These are phyloP conservation scores for Pherbina coryleti DNA, from an alignment of 2,888 invertebrate genomes.

Conservation along the genomic window DNA sequence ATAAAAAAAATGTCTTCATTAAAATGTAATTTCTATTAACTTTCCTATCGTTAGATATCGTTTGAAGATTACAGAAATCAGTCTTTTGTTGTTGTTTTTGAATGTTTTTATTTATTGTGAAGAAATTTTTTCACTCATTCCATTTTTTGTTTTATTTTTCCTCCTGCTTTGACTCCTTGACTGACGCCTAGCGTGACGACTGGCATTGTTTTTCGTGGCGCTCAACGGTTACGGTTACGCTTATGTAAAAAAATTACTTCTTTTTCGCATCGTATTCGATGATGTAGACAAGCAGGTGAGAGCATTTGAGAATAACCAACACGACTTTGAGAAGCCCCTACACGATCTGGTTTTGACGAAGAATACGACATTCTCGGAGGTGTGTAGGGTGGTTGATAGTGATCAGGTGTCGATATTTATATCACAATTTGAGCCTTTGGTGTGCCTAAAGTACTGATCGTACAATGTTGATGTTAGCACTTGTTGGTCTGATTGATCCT, in stretches of 20 bases:
- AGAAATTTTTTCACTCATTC: background rate
- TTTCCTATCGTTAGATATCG: no score
- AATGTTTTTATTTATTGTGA: background rate
- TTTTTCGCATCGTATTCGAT: constrained; percentile 8
- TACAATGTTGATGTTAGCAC: no score
- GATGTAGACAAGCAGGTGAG: constrained; percentile 13
- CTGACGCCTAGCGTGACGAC: constrained; percentile 67
- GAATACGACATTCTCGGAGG: no score
- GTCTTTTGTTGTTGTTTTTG: background rate
- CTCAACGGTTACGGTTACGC: constrained; percentile 52
- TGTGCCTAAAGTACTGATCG: no score
- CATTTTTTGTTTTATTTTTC: background rate
- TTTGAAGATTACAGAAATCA: no score
- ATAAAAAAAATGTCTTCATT: no score
- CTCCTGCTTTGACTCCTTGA: constrained; percentile 38
- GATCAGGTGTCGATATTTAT: no score
- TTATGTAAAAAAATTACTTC: constrained; percentile 37
- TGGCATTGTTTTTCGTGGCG: constrained; percentile 59
- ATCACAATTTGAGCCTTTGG: no score
- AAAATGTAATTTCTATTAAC: no score
- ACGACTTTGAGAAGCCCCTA: constrained; percentile 2
- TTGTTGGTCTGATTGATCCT: no score
- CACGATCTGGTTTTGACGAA: no score
- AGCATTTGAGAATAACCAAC: background rate
- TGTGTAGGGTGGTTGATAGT: no score